Conservation (phyloP, 2,888 invertebrate species). For the Opisthograptis luteolata region DNA sequence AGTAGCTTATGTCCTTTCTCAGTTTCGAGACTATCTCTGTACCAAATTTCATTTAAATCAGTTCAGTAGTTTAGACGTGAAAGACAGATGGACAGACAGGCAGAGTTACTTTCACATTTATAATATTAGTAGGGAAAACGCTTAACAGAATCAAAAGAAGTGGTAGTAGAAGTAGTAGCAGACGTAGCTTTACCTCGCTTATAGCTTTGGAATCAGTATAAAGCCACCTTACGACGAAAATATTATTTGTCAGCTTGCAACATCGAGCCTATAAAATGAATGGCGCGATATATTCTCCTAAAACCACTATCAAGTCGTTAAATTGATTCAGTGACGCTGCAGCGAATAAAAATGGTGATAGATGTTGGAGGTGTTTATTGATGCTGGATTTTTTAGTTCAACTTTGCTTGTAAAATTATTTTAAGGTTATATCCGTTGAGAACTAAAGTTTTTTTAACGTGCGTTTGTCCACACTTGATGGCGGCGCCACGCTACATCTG, state of each 20-base stretch:
- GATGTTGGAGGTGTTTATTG: slow-evolving; percentile 2
- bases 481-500: too few relatives aligned
- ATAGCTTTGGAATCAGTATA: neutral
- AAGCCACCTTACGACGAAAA: slow-evolving; percentile 2
- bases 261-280: slow-evolving; percentile 64
- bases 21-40: too few relatives aligned
- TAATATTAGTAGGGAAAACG: too few relatives aligned
- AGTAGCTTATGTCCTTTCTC: too few relatives aligned
- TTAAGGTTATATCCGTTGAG: neutral
- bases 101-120: too few relatives aligned
- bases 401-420: neutral
- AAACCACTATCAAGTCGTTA: slow-evolving; percentile 58
- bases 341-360: slow-evolving; percentile 20
- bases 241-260: slow-evolving; percentile 43
- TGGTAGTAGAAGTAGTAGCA: neutral
- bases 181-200: neutral
- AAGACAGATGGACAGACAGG: too few relatives aligned
- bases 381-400: slow-evolving; percentile 1
- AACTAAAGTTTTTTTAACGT: too few relatives aligned
- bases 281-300: slow-evolving; percentile 57
- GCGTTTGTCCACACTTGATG: too few relatives aligned
- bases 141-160: neutral
- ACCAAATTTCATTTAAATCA: too few relatives aligned
- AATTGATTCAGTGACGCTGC: slow-evolving; percentile 38
- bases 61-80: too few relatives aligned